Evolutionary conservation across 2,113 vertebrate species (phyloP).

Genomic region (Salvelinus alpinus): DNA sequence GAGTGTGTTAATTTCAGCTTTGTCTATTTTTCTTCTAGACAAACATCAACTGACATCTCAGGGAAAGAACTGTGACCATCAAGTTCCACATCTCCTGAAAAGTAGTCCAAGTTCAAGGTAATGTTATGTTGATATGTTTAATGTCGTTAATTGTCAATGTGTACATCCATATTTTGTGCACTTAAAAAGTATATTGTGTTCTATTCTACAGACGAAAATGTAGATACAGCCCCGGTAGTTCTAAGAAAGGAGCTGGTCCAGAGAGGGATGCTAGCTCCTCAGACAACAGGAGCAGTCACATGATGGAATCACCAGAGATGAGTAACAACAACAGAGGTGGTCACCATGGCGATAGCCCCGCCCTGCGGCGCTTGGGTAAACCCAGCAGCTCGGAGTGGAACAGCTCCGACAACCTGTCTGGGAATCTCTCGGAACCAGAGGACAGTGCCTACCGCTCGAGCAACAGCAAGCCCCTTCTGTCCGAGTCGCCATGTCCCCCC

Average conservation of each 20-base stretch:
- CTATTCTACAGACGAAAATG: constrained; percentile 62
- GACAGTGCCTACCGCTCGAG: constrained; percentile 72
- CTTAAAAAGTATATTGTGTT: background rate
- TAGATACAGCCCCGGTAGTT: constrained; percentile 60
- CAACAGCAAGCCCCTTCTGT: constrained; percentile 60
- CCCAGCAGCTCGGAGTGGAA: constrained; percentile 80
- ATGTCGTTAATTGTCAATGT: background rate
- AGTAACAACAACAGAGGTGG: constrained; percentile 42
- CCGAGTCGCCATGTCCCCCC: constrained; percentile 44
- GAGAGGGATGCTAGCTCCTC: constrained; percentile 56
- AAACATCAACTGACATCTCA: constrained; percentile 70
- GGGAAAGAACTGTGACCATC: constrained; percentile 73
- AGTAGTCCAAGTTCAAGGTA: constrained; percentile 78
- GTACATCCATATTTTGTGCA: background rate
- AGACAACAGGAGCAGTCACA: constrained; percentile 45
- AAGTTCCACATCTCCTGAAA: constrained; percentile 71
- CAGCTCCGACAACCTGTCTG: constrained; percentile 75
- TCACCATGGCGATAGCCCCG: constrained; percentile 53
- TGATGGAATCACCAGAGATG: constrained; percentile 58
- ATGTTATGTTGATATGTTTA: constrained; percentile 50
- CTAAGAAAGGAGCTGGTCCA: constrained; percentile 54
- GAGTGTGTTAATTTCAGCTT: background rate
- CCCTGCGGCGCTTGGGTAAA: constrained; percentile 63
- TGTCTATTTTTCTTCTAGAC: constrained; percentile 49
- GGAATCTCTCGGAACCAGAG: constrained; percentile 71